phyloP scores from a whole-genome alignment of 2,797 vertebrate genomes.

The Astyanax mexicanus region DNA sequence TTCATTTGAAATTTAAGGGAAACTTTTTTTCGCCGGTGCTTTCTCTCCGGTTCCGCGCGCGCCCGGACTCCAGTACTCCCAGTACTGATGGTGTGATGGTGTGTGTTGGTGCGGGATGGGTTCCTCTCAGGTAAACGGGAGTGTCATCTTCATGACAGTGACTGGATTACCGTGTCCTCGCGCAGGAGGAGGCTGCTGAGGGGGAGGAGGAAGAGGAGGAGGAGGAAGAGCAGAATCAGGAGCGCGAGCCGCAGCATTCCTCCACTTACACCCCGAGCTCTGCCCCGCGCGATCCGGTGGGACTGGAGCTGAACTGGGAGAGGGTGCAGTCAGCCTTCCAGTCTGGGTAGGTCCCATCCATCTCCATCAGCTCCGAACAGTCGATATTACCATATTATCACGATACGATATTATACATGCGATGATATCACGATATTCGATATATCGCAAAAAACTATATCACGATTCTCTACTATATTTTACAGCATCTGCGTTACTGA shows the following conservation, averaged over 20 bases:
- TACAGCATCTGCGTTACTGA: too few species aligned
- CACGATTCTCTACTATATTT: too few species aligned
- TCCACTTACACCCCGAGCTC: slow-evolving; percentile 55
- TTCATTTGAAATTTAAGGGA: background rate
- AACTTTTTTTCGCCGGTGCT: background rate
- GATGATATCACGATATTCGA: too few species aligned
- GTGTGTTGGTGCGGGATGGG: background rate
- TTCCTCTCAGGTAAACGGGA: background rate
- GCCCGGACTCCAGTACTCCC: too few species aligned
- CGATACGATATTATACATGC: too few species aligned
- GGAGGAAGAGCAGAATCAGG: slow-evolving; percentile 39
- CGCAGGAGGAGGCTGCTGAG: slow-evolving; percentile 59
- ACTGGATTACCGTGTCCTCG: slow-evolving; percentile 73
- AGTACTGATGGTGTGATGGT: too few species aligned
- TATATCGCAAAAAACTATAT: too few species aligned
- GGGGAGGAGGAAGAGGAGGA: slow-evolving; percentile 43
- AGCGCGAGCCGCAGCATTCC: slow-evolving; percentile 61
- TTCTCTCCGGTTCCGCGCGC: too few species aligned
- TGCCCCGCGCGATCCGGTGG: slow-evolving; percentile 53
- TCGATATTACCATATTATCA: too few species aligned
- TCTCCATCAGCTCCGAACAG: slow-evolving; percentile 1
- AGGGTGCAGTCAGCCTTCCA: slow-evolving; percentile 71
- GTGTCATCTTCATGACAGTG: slow-evolving; percentile 64
- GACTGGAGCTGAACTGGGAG: slow-evolving; percentile 65
- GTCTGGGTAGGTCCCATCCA: slow-evolving; percentile 73